Percentiles rank a stretch among this genome's conserved stretches.
Evolutionary conservation across 2,888 invertebrate species (phyloP).

Genomic region (Lycocerus yunnanus): DNA sequence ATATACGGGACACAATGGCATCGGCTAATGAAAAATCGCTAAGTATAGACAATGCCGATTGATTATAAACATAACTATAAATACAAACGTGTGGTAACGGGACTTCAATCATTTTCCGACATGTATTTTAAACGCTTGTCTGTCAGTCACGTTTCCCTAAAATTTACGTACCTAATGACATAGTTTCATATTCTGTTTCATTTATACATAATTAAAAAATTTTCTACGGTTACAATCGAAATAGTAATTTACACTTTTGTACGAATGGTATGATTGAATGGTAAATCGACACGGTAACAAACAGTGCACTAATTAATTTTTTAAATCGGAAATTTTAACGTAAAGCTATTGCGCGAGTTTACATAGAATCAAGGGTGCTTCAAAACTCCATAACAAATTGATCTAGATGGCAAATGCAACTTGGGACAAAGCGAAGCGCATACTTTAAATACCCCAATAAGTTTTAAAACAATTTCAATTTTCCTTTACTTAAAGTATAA

Average conservation of each 20-base stretch:
- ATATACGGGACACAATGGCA: constrained; percentile 52
- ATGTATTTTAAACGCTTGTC: constrained; percentile 41
- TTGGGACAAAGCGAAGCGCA: constrained; percentile 39
- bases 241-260: constrained; percentile 2
- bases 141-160: constrained; percentile 40
- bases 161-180: constrained; percentile 42
- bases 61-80: constrained; percentile 56
- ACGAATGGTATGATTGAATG: constrained; percentile 40
- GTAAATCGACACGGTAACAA: constrained; percentile 17
- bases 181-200: constrained; percentile 7
- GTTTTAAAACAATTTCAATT: constrained; percentile 49
- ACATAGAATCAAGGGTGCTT: not conserved
- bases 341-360: not conserved
- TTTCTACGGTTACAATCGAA: constrained; percentile 28
- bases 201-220: not conserved
- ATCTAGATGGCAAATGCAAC: constrained; percentile 28
- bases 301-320: not conserved
- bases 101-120: constrained; percentile 55
- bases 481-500: constrained; percentile 41
- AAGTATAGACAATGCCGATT: constrained; percentile 54
- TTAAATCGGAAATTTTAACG: not conserved
- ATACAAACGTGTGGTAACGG: constrained; percentile 51
- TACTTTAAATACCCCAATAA: constrained; percentile 44
- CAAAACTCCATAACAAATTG: constrained; percentile 10
- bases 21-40: constrained; percentile 52